Base-by-base conservation (phyloP, 2,797 vertebrate genomes). In the Sparidentex hasta region DNA sequence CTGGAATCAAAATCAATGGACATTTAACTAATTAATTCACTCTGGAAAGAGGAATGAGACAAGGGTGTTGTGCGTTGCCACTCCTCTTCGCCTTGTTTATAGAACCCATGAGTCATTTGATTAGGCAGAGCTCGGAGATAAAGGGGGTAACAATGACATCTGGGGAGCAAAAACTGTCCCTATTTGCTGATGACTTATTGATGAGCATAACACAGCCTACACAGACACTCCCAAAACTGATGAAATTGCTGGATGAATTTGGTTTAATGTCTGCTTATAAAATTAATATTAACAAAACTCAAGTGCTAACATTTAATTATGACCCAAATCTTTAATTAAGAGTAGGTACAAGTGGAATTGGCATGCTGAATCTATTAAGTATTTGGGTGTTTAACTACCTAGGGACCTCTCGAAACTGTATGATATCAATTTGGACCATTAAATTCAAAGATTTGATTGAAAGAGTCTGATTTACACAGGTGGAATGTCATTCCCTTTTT, bases 61-160 rank as follows among this genome's bases (percentile, higher is more conserved):
- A 59, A 13, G 59, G 65, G 0, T 85, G 78, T 11, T 58, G 51
- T 13, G 21, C 8, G 1, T 72, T 27, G 3, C 70, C n/a, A 0
- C 67, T 82, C 5, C 70, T 79, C 41, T 77, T 88, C 18, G 44
- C 62, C 7, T 14, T 88, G 3, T 82, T 46, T 46, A 77, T 82
- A 23, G 71, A 83, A 46, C 78, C 81, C 9, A 2, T 80, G 51
- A 69, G 55, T 38, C 71, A 57, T 6, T 3, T 1, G 11, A 74
- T 79, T 17, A 67, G 62, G 14, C 50, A 63, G 43, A 74, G 64
- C 16, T 0, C 1, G 0, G 57, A 64, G 7, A 69, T 74, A 64
- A 68, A 46, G 1, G 43, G 57, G n/a, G 9, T 67, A 47, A 41
- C 47, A 48, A 73, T 66, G 54, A 11, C 21, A 58, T 51, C 46